phyloP scores from a whole-genome alignment of 2,888 invertebrate species.

The Conus canariensis region DNA sequence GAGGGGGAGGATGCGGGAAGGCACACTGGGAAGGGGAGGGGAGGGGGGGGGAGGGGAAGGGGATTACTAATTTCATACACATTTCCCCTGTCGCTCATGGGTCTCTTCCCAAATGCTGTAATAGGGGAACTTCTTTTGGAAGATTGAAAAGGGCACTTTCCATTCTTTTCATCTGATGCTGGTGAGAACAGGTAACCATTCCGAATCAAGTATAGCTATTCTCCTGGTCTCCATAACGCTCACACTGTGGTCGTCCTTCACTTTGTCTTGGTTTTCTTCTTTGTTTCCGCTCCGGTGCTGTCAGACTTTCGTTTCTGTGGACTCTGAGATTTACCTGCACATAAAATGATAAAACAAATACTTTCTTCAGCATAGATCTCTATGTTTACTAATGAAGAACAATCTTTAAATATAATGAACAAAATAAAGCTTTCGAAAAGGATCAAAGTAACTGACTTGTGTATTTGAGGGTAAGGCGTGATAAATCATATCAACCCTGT shows the following conservation, averaged over 20 bases:
- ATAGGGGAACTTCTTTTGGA: no score
- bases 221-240: no score
- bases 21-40: neutral
- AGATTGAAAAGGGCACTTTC: no score
- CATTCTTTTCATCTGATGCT: no score
- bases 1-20: neutral
- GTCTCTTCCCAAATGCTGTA: no score
- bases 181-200: no score
- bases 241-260: neutral
- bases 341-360: neutral
- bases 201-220: no score
- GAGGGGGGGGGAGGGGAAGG: no score
- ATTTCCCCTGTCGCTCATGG: no score
- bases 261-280: neutral
- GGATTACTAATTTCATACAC: no score
- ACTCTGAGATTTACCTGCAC: neutral
- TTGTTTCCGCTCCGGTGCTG: neutral
- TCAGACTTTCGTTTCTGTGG: conserved; percentile 21
- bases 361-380: neutral
- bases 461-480: no score
- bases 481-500: no score
- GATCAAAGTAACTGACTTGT: neutral
- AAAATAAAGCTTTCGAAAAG: neutral
- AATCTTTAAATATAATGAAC: neutral
- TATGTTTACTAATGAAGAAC: neutral